Conservation (phyloP, 2,797 vertebrate species). For the Nyctalus aviator region DNA sequence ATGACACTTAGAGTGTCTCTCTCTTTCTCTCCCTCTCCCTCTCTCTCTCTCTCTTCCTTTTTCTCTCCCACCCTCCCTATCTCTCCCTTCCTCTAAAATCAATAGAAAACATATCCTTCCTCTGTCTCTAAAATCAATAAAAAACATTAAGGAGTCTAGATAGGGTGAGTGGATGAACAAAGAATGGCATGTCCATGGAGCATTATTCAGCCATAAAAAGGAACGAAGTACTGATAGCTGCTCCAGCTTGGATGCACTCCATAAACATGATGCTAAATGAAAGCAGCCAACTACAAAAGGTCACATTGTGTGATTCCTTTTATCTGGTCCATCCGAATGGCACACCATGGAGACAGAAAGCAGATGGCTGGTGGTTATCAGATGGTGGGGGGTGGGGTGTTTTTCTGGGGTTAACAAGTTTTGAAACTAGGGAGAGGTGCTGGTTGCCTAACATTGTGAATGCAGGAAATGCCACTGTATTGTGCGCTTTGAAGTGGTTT, state of each 20-base stretch:
- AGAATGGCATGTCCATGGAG: neutral
- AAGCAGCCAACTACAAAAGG: conserved; percentile 43
- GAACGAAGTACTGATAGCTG: neutral
- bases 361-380: neutral
- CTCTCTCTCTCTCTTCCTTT: no score
- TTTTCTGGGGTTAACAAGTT: conserved; percentile 26
- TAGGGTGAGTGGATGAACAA: neutral
- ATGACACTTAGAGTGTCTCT: neutral
- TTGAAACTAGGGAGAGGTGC: neutral
- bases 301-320: neutral
- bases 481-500: conserved; percentile 25
- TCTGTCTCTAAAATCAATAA: neutral
- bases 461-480: neutral
- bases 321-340: neutral
- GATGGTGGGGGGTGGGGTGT: neutral
- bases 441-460: neutral
- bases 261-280: neutral
- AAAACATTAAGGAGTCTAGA: neutral
- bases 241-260: neutral
- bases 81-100: neutral
- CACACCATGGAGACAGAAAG: neutral
- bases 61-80: neutral
- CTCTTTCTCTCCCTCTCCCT: no score
- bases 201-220: neutral
- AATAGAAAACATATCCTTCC: neutral